A percentile compares a stretch with the other conserved stretches of the same genome.
Conservation (phyloP, 35 echinoderm and acorn worm species). For the Patiria miniata region DNA sequence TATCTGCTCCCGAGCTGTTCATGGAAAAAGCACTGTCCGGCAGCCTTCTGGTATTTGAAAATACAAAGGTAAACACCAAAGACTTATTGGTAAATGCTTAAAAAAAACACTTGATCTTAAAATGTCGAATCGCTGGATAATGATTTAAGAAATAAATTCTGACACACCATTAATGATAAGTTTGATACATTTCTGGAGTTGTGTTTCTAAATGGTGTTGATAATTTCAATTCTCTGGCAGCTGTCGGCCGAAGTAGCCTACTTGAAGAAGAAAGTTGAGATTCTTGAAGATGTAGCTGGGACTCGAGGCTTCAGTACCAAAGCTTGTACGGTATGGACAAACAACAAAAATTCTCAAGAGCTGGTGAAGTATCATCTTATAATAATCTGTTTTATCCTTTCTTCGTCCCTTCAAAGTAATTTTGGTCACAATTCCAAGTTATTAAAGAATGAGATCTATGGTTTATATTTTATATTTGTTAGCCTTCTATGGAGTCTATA, state of each 20-base stretch:
- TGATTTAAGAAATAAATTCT: too few species aligned
- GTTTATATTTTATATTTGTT: neutral
- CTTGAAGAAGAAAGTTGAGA: neutral
- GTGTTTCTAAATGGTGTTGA: too few species aligned
- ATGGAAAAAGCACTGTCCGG: conserved; percentile 3
- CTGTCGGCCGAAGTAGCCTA: conserved; percentile 8
- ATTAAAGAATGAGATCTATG: too few species aligned
- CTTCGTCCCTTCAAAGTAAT: too few species aligned
- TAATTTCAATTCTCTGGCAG: neutral
- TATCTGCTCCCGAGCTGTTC: neutral
- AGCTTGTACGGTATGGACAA: neutral
- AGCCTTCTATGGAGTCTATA: neutral
- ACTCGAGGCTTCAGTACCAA: neutral
- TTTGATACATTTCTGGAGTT: too few species aligned
- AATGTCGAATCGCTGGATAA: too few species aligned
- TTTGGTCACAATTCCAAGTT: too few species aligned
- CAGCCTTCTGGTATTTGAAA: neutral
- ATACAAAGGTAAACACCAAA: neutral
- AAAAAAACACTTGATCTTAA: neutral
- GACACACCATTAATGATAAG: too few species aligned
- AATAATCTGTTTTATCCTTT: too few species aligned
- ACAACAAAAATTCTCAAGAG: too few species aligned
- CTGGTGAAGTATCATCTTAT: too few species aligned
- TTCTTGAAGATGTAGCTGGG: neutral
- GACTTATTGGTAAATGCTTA: neutral